These are phyloP conservation scores for Cryptus viduatorius DNA, from an alignment of 2,888 invertebrate species.

Conservation along the genomic window DNA sequence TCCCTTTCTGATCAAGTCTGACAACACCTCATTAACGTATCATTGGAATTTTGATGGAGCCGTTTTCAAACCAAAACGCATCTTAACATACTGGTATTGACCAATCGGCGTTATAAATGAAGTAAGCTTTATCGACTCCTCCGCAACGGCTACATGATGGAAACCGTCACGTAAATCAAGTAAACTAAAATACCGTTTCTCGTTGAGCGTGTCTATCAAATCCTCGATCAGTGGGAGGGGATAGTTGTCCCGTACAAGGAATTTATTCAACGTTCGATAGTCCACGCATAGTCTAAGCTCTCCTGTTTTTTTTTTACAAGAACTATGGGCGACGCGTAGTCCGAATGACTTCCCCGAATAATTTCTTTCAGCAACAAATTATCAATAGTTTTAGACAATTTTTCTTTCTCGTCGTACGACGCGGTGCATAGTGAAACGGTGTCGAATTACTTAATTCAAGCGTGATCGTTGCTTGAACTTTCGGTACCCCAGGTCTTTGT, in stretches of 20 bases:
- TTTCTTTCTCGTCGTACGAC: conserved; percentile 3
- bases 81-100: conserved; percentile 50
- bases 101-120: conserved; percentile 58
- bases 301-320: conserved; percentile 29
- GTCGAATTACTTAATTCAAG: not conserved
- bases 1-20: conserved; percentile 40
- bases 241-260: conserved; percentile 36
- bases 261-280: conserved; percentile 27
- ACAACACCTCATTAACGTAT: conserved; percentile 41
- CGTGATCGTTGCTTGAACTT: conserved; percentile 5
- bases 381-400: conserved; percentile 17
- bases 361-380: conserved; percentile 14
- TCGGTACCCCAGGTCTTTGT: conserved; percentile 4
- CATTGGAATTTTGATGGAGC: conserved; percentile 55
- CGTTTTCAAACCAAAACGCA: conserved; percentile 46
- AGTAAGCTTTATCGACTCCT: conserved; percentile 51
- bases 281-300: conserved; percentile 28
- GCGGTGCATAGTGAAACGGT: conserved; percentile 24
- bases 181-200: conserved; percentile 4
- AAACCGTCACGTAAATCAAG: conserved; percentile 13
- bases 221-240: conserved; percentile 24
- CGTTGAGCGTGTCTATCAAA: not conserved
- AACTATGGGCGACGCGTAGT: conserved; percentile 29
- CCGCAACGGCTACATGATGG: conserved; percentile 37
- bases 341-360: conserved; percentile 24